A percentile compares a stretch with the other conserved stretches of the same genome.
These are phyloP conservation scores for Antheraea assamensis DNA, from an alignment of 2,888 invertebrate genomes.

Conservation along the genomic window DNA sequence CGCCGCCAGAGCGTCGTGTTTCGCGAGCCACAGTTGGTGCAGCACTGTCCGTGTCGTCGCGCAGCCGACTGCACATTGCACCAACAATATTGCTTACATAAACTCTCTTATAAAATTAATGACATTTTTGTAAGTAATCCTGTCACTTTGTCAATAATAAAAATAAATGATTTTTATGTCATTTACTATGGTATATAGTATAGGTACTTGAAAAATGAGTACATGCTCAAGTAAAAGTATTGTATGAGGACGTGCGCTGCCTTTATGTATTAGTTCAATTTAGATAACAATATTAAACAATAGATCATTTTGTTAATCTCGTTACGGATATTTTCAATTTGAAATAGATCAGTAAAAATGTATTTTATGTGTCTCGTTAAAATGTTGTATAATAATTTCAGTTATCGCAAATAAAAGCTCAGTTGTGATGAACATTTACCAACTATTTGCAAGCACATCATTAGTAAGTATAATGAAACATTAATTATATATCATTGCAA, in stretches of 20 bases:
- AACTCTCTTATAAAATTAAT: background rate
- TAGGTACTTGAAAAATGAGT: background rate
- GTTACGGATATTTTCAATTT: no score
- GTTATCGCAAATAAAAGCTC: no score
- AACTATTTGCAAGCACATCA: no score
- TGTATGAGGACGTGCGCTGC: background rate
- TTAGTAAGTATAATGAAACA: no score
- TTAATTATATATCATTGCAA: background rate
- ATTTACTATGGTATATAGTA: background rate
- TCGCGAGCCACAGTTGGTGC: slow-evolving; percentile 98
- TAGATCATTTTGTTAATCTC: no score
- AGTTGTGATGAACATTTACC: no score
- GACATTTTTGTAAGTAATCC: background rate
- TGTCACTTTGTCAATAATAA: background rate
- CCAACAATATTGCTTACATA: background rate
- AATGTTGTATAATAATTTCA: background rate
- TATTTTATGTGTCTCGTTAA: no score
- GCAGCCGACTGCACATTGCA: slow-evolving; percentile 91
- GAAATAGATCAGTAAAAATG: no score
- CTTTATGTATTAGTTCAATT: no score
- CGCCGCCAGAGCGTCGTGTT: slow-evolving; percentile 99
- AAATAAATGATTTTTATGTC: background rate
- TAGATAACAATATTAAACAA: no score
- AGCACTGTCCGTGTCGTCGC: slow-evolving; percentile 93
- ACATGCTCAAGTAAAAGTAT: background rate